phyloP scores from a whole-genome alignment of 2,113 vertebrate genomes.

The Gila orcuttii region DNA sequence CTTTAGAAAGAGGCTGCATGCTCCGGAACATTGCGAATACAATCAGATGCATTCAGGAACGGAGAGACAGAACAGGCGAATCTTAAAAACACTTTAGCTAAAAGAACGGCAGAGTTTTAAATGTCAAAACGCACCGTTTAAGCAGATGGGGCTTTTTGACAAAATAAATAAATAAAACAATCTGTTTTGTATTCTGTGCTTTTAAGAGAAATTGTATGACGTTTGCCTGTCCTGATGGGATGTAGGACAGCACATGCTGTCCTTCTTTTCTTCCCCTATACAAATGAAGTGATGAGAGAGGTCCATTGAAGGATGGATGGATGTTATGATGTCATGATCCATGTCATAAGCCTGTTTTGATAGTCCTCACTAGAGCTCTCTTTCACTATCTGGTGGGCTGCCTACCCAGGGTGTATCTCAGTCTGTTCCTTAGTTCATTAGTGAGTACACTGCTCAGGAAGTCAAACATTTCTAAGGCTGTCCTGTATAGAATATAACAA shows the following conservation, averaged over 20 bases:
- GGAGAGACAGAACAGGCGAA: background rate
- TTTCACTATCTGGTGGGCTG: background rate
- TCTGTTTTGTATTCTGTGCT: conserved; percentile 19
- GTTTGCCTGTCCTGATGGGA: background rate
- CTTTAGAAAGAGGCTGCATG: conserved; percentile 21
- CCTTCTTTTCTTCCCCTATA: background rate
- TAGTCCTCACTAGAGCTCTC: background rate
- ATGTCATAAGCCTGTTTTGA: too few relatives aligned
- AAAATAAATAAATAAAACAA: conserved; percentile 25
- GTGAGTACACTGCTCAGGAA: too few relatives aligned
- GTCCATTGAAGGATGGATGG: background rate
- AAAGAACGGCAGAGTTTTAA: conserved; percentile 14
- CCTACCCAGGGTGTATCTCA: background rate
- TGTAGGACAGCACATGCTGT: background rate
- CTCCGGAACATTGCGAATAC: conserved; percentile 26
- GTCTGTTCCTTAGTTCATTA: too few relatives aligned
- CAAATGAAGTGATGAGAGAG: background rate
- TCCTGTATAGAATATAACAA: too few relatives aligned
- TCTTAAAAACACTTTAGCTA: conserved; percentile 19
- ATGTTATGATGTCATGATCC: background rate
- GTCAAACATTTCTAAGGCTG: too few relatives aligned
- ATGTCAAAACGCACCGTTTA: conserved; percentile 13
- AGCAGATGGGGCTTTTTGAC: conserved; percentile 22
- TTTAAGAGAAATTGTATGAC: conserved; percentile 10
- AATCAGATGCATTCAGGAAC: conserved; percentile 29